Conservation (phyloP, 2,888 invertebrate genomes). For the Morpho helenor region DNA sequence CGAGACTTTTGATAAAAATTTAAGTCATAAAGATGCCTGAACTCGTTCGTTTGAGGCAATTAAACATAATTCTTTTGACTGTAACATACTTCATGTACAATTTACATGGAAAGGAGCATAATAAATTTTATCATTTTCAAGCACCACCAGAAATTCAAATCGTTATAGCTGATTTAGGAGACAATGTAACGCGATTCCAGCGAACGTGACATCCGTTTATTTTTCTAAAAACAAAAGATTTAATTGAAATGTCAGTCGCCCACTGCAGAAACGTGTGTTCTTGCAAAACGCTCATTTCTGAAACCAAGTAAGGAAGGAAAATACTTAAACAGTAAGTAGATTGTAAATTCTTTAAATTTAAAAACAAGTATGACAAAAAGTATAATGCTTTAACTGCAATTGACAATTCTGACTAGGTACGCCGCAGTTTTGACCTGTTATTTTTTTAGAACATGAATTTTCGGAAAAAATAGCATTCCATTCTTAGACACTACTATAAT, state of each 20-base stretch:
- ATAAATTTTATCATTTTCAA: conserved; percentile 9
- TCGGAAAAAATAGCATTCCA: too few relatives aligned
- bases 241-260: conserved; percentile 54
- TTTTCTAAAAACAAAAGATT: conserved; percentile 46
- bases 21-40: neutral
- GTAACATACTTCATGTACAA: conserved; percentile 4
- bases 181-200: conserved; percentile 34
- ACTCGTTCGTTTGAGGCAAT: neutral
- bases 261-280: conserved; percentile 59
- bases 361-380: conserved; percentile 1
- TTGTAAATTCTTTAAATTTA: conserved; percentile 30
- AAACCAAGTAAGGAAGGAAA: conserved; percentile 51
- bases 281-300: conserved; percentile 49
- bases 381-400: neutral
- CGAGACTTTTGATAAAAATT: conserved; percentile 20
- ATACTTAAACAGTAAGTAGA: conserved; percentile 44
- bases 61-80: neutral
- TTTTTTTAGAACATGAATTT: too few relatives aligned
- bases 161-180: conserved; percentile 11
- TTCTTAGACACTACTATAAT: too few relatives aligned
- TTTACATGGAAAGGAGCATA: conserved; percentile 11
- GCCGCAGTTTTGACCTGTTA: too few relatives aligned
- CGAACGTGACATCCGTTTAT: conserved; percentile 51
- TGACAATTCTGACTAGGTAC: too few relatives aligned
- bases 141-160: conserved; percentile 14